Base-by-base conservation (phyloP, 2,888 invertebrate genomes). In the Drosophila setosimentum region DNA sequence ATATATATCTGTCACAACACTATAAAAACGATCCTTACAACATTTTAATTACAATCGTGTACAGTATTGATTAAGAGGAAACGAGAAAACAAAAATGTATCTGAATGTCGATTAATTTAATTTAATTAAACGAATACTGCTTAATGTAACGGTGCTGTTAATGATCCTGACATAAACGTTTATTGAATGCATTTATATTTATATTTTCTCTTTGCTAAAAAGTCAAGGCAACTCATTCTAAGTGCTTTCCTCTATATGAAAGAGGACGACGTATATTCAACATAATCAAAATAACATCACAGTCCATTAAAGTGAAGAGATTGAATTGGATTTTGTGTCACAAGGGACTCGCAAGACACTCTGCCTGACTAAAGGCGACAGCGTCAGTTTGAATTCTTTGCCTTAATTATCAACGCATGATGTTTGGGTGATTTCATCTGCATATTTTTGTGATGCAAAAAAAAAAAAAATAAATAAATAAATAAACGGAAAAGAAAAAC, bases 371-470 rank as follows among this genome's bases (percentile, higher is more conserved):
- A 61, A 75, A 76, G 86, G 81, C 83, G 86, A 87, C 88, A 73
- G 71, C 64, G 68, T 81, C 86, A 72, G 86, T 78, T 86, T 84
- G 88, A 72, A 85, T 85, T 88, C 84, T 80, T 86, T 75, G 89
- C 75, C 84, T 85, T 85, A 85, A 85, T 85, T 85, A 85, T 85
- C 84, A 89, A 84, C 87, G 84, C 89, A 87, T 85, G 87, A 85
- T 86, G 84, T 79, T 80, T 82, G 82, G 82, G 87, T 88, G 84
- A 85, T 84, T 88, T 85, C 87, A 85, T 85, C 84, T 85, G 84
- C 89, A 85, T 85, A 88, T 87, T 89, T 83, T 50, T 75, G 78
- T 69, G 37, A 71, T 69, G 75, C 73, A 40, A 73, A 54, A 67
- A 77, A 73, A 65, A 10, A 61, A 51, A 59, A 35, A 51, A 48